Evolutionary conservation across 2,888 invertebrate genomes (phyloP).

Genomic region (Ochlodes sylvanus): DNA sequence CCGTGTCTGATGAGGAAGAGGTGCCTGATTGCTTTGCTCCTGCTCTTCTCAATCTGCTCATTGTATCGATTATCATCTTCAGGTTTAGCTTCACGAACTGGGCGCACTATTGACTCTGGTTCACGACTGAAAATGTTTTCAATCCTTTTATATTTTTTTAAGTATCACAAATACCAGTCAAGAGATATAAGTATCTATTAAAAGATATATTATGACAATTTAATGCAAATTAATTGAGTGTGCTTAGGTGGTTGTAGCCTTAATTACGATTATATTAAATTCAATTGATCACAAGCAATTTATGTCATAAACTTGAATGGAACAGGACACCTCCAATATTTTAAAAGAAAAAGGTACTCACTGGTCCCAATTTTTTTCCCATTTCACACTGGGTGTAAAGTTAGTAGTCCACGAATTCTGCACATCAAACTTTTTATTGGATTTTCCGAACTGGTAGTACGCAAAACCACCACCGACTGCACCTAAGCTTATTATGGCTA

Average conservation of each 20-base stretch:
- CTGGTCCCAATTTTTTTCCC: conserved; percentile 97
- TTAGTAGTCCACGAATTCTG: conserved; percentile 89
- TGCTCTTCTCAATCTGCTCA: conserved; percentile 86
- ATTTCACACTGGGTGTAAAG: conserved; percentile 87
- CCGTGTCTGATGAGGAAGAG: conserved; percentile 97
- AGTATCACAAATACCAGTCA: no score
- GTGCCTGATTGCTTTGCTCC: conserved; percentile 89
- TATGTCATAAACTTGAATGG: not conserved
- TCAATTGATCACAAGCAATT: no score
- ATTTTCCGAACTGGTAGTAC: conserved; percentile 83
- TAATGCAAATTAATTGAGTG: no score
- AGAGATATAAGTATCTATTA: no score
- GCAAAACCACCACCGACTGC: conserved; percentile 87
- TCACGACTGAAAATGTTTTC: conserved; percentile 85
- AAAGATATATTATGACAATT: no score
- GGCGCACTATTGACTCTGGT: conserved; percentile 89
- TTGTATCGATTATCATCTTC: conserved; percentile 89
- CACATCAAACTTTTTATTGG: conserved; percentile 76
- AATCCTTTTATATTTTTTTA: not conserved
- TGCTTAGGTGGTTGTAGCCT: no score
- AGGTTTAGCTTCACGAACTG: conserved; percentile 65
- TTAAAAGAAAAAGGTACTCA: conserved; percentile 68
- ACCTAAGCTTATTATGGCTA: conserved; percentile 85
- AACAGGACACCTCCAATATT: not conserved
- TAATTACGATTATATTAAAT: no score